phyloP scores from a whole-genome alignment of 2,797 vertebrate species.

The Enteromius anoplus region DNA sequence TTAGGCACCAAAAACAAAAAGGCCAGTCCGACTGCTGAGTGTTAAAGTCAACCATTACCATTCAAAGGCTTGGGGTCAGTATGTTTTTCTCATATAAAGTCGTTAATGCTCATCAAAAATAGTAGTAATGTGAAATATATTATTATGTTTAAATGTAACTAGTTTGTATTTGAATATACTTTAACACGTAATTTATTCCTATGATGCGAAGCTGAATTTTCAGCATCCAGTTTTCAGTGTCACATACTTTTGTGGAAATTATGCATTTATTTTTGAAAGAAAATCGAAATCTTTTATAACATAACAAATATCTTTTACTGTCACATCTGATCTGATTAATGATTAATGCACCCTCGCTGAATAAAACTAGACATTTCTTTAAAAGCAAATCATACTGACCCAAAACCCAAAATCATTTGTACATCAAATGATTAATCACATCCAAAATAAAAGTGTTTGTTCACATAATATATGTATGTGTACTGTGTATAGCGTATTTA shows the following conservation, averaged over 20 bases:
- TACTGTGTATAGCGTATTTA: too few relatives aligned
- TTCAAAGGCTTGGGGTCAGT: constrained; percentile 2
- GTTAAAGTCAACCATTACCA: neutral
- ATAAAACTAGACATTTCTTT: constrained; percentile 19
- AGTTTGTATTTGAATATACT: neutral
- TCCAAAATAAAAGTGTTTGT: too few relatives aligned
- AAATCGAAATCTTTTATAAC: neutral
- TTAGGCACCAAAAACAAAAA: constrained; percentile 22
- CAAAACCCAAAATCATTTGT: neutral
- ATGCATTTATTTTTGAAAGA: neutral
- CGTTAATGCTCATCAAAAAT: neutral
- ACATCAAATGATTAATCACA: too few relatives aligned
- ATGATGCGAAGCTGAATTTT: neutral
- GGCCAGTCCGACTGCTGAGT: too few relatives aligned
- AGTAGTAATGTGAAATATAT: neutral
- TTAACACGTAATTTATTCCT: neutral
- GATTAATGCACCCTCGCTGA: neutral
- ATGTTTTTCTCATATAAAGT: neutral
- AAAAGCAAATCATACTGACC: neutral
- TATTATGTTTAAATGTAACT: neutral
- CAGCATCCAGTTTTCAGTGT: neutral
- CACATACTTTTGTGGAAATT: constrained; percentile 25
- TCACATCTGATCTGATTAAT: neutral
- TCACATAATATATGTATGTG: too few relatives aligned
- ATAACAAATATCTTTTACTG: neutral